These are phyloP conservation scores for Procavia capensis DNA, from an alignment of 2,113 vertebrate genomes.

Conservation along the genomic window DNA sequence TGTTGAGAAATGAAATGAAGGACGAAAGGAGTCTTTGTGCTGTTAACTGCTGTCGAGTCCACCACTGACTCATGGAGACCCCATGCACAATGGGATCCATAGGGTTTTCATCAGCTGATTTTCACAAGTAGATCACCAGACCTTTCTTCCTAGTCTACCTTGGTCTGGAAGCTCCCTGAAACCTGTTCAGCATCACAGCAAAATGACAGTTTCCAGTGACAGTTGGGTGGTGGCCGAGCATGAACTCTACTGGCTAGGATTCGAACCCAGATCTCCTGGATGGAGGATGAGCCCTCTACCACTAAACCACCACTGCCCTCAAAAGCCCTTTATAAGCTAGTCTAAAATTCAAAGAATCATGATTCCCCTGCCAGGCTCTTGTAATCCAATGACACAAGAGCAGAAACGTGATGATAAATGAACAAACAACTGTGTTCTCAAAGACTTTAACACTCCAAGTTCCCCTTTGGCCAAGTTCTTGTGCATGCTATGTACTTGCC, in stretches of 20 bases:
- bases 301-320: not conserved
- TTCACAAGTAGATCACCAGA: not conserved
- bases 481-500: constrained; percentile 36
- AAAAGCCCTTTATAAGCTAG: not conserved
- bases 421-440: constrained; percentile 77
- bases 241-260: not conserved
- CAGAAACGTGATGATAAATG: constrained; percentile 14
- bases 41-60: not conserved
- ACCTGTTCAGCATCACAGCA: not conserved
- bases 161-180: not conserved
- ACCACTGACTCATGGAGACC: not conserved
- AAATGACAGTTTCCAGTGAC: not conserved
- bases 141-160: not conserved
- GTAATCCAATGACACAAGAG: constrained; percentile 47
- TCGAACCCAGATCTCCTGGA: not conserved
- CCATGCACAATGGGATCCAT: not conserved
- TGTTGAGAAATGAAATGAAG: not conserved
- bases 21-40: not conserved
- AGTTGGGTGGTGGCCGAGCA: not conserved
- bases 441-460: constrained; percentile 45
- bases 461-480: constrained; percentile 49
- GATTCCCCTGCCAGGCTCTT: constrained; percentile 9
- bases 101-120: not conserved
- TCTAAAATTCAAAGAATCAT: not conserved
- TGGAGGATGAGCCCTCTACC: not conserved